Percentiles rank a stretch among this genome's conserved stretches.
These are phyloP conservation scores for Lichenostomus cassidix DNA, from an alignment of 2,113 vertebrate species.

Conservation along the genomic window DNA sequence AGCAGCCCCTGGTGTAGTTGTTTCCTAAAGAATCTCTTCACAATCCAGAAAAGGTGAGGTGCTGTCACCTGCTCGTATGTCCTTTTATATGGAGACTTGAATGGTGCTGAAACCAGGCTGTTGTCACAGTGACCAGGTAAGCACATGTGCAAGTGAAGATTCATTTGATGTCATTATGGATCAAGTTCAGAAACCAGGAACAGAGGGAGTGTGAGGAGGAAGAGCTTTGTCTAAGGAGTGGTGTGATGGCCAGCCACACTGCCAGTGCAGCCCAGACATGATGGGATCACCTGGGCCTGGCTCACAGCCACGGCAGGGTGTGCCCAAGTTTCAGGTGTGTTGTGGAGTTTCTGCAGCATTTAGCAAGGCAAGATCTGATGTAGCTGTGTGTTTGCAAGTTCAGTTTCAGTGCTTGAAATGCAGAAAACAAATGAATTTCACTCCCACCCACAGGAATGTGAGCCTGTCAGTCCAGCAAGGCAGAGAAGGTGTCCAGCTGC, in stretches of 20 bases:
- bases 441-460: not conserved
- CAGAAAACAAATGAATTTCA: not conserved
- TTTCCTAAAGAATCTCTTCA: not conserved
- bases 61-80: not conserved
- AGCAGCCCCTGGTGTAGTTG: not conserved
- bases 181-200: not conserved
- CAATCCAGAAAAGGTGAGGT: not conserved
- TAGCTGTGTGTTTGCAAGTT: not conserved
- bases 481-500: not conserved
- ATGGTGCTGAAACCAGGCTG: not conserved
- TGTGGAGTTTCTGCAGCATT: not conserved
- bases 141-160: not conserved
- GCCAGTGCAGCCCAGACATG: not conserved
- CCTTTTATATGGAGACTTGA: not conserved
- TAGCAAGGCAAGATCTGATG: slow-evolving; percentile 7
- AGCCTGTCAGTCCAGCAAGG: slow-evolving; percentile 10
- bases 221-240: not conserved
- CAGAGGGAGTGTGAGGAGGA: not conserved
- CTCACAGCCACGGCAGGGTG: not conserved
- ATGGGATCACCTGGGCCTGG: not conserved
- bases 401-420: slow-evolving; percentile 11
- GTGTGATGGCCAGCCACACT: not conserved
- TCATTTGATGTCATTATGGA: not conserved
- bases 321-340: not conserved
- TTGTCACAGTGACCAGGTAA: not conserved